Conservation (phyloP, 2,113 vertebrate genomes). For the Hemibagrus wyckioides region DNA sequence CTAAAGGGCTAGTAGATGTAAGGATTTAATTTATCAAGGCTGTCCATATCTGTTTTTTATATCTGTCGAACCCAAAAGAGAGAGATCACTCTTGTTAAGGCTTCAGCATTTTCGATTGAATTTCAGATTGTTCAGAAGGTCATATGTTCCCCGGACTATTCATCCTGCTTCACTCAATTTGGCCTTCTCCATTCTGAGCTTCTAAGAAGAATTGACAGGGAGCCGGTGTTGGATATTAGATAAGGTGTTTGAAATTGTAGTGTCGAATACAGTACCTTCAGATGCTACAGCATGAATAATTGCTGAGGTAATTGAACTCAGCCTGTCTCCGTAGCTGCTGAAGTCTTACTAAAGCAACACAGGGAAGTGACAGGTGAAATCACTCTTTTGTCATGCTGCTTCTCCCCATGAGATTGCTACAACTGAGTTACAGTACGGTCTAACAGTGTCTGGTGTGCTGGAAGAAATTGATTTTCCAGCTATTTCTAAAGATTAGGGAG, state of each 20-base stretch:
- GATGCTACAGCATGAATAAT: constrained; percentile 44
- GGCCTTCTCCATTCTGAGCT: background rate
- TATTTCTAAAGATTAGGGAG: constrained; percentile 48
- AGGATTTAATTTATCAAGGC: constrained; percentile 8
- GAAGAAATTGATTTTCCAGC: constrained; percentile 52
- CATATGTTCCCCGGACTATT: constrained; percentile 18
- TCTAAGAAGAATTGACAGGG: constrained; percentile 17
- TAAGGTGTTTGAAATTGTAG: constrained; percentile 51
- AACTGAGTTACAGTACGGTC: constrained; percentile 13
- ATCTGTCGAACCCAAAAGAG: background rate
- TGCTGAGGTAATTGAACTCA: constrained; percentile 39
- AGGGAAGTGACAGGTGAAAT: constrained; percentile 37
- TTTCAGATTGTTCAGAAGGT: constrained; percentile 24
- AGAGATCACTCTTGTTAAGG: constrained; percentile 24
- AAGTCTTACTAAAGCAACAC: constrained; percentile 28
- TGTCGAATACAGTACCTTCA: constrained; percentile 46
- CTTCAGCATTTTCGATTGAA: constrained; percentile 10
- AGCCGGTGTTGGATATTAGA: constrained; percentile 33
- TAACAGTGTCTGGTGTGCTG: constrained; percentile 29
- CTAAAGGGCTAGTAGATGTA: background rate
- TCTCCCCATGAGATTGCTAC: constrained; percentile 44
- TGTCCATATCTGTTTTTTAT: background rate
- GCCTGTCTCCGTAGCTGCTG: constrained; percentile 25
- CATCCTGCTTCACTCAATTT: constrained; percentile 7
- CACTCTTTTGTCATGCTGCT: constrained; percentile 41